Evolutionary conservation across 2,113 vertebrate genomes (phyloP).

Genomic region (Cyprinus carpio): DNA sequence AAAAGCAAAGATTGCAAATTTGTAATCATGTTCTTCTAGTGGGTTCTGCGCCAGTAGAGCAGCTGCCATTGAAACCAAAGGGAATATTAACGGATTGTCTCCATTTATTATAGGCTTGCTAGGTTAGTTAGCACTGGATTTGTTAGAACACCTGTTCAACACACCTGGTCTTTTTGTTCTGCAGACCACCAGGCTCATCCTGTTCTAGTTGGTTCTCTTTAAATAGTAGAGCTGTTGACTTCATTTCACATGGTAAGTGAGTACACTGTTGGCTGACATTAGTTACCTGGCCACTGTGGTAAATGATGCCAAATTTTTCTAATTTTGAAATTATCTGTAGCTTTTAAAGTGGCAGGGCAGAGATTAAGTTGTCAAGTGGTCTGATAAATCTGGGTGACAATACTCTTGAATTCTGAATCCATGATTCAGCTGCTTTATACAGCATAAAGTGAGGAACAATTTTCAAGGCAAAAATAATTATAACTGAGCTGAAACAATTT

Average conservation of each 20-base stretch:
- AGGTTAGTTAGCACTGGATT: neutral
- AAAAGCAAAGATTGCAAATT: neutral
- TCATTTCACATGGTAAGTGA: slow-evolving; percentile 10
- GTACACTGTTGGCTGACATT: slow-evolving; percentile 4
- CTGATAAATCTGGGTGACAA: neutral
- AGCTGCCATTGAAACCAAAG: slow-evolving; percentile 24
- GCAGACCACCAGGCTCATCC: neutral
- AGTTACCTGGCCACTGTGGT: slow-evolving; percentile 1
- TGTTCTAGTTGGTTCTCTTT: neutral
- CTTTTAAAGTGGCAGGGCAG: neutral
- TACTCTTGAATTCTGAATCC: neutral
- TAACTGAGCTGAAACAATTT: neutral
- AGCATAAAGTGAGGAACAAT: neutral
- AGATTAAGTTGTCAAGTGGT: neutral
- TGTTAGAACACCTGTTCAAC: slow-evolving; percentile 24
- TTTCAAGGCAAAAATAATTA: neutral
- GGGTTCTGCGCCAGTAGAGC: neutral
- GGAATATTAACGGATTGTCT: neutral
- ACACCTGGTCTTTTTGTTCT: slow-evolving; percentile 15
- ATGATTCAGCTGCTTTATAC: neutral
- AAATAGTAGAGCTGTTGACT: slow-evolving; percentile 25
- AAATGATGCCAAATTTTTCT: neutral
- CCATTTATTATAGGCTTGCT: neutral
- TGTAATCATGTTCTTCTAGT: neutral
- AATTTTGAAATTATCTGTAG: slow-evolving; percentile 4